A percentile compares a stretch with the other conserved stretches of the same genome.
Conservation (phyloP, 2,888 invertebrate species). For the Zygaena filipendulae region DNA sequence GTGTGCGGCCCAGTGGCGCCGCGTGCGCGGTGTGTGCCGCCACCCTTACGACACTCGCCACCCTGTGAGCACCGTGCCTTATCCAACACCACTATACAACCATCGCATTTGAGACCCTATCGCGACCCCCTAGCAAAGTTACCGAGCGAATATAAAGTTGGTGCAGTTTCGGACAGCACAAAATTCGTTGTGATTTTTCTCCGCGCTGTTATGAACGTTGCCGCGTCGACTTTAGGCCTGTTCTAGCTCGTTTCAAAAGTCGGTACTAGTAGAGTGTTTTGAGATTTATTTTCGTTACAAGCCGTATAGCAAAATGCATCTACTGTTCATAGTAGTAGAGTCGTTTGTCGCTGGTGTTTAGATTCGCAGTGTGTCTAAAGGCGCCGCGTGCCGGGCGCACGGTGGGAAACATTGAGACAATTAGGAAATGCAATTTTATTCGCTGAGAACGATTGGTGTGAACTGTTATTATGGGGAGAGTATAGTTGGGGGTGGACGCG, state of each 20-base stretch:
- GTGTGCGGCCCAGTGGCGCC: slow-evolving; percentile 66
- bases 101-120: slow-evolving; percentile 20
- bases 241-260: too few species aligned
- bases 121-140: slow-evolving; percentile 1
- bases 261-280: too few species aligned
- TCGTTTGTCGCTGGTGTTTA: too few species aligned
- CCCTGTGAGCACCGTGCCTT: slow-evolving; percentile 28
- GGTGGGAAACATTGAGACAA: slow-evolving; percentile 50
- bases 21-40: slow-evolving; percentile 33
- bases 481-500: slow-evolving; percentile 22
- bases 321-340: too few species aligned
- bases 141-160: too few species aligned
- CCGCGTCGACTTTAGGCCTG: too few species aligned
- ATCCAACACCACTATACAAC: slow-evolving; percentile 7
- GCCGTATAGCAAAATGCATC: too few species aligned
- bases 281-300: too few species aligned
- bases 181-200: too few species aligned
- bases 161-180: too few species aligned
- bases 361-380: slow-evolving; percentile 26
- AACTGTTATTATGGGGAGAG: slow-evolving; percentile 24
- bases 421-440: slow-evolving; percentile 59
- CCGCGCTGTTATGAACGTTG: too few species aligned
- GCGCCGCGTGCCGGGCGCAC: slow-evolving; percentile 55
- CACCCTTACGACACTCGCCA: slow-evolving; percentile 26
- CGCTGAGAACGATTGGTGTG: slow-evolving; percentile 34